Percentiles rank a stretch among this genome's conserved stretches.
phyloP scores from a whole-genome alignment of 30 jellyfish, hydroid and myxozoan species.

The Aurelia sp. region DNA sequence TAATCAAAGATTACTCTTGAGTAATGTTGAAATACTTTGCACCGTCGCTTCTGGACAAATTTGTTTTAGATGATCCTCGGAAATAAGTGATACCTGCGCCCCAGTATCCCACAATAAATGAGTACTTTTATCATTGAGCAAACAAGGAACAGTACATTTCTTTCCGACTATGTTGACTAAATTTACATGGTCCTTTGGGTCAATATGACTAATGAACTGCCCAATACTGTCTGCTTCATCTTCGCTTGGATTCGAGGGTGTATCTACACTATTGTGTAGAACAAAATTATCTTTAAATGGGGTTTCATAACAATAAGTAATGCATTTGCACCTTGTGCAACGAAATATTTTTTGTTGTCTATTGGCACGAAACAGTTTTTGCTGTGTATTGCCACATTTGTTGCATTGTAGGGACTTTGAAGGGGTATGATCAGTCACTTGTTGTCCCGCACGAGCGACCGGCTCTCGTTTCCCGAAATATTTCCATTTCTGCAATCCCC shows the following conservation, averaged over 20 bases:
- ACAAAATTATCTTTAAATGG: no score
- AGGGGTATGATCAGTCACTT: not conserved
- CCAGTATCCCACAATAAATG: slow-evolving; percentile 16
- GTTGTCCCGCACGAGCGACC: slow-evolving; percentile 21
- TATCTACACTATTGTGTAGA: no score
- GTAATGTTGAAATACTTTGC: slow-evolving; percentile 4
- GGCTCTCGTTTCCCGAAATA: slow-evolving; percentile 6
- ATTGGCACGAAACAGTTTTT: not conserved
- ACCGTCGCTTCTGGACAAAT: not conserved
- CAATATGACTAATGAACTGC: not conserved
- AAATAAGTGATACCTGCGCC: slow-evolving; percentile 14
- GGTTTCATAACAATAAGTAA: not conserved
- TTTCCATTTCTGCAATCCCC: slow-evolving; percentile 6
- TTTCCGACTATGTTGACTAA: slow-evolving; percentile 18
- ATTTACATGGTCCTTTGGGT: slow-evolving; percentile 15
- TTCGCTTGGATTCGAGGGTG: no score
- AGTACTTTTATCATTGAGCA: slow-evolving; percentile 1
- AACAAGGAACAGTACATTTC: slow-evolving; percentile 25
- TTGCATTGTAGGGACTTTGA: slow-evolving; percentile 5
- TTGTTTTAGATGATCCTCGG: not conserved
- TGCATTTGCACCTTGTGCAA: not conserved
- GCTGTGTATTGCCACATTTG: slow-evolving; percentile 15
- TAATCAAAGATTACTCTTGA: not conserved
- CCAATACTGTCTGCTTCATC: not conserved
- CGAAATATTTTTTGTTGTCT: not conserved